Conservation (phyloP, 2,113 vertebrate species). For the Pterocles burchelli region DNA sequence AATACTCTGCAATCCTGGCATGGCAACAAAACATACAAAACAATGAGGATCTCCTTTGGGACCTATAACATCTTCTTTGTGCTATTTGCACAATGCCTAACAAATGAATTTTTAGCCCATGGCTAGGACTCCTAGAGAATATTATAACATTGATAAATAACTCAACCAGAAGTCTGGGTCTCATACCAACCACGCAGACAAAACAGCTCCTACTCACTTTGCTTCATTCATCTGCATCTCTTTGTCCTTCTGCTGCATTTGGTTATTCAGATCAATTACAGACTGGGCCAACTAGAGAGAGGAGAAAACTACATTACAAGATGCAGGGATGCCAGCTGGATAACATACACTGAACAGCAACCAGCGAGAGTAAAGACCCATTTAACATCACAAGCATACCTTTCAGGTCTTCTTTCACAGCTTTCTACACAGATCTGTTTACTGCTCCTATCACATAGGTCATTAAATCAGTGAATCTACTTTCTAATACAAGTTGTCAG, state of each 20-base stretch:
- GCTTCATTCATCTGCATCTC: constrained; percentile 94
- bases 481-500: not conserved
- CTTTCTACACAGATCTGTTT: not conserved
- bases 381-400: not conserved
- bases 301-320: not conserved
- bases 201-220: constrained; percentile 80
- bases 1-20: constrained; percentile 88
- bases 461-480: not conserved
- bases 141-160: not conserved
- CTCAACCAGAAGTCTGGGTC: not conserved
- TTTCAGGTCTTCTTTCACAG: not conserved
- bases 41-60: not conserved
- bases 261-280: constrained; percentile 96
- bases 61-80: not conserved
- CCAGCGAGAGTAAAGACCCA: not conserved
- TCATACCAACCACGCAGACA: not conserved
- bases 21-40: not conserved
- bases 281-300: constrained; percentile 87
- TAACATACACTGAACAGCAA: not conserved
- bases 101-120: not conserved
- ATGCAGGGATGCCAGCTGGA: not conserved
- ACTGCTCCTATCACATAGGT: not conserved
- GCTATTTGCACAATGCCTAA: not conserved
- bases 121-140: not conserved
- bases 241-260: constrained; percentile 94